These are phyloP conservation scores for Asarcornis scutulata DNA, from an alignment of 2,113 vertebrate genomes.

Conservation along the genomic window DNA sequence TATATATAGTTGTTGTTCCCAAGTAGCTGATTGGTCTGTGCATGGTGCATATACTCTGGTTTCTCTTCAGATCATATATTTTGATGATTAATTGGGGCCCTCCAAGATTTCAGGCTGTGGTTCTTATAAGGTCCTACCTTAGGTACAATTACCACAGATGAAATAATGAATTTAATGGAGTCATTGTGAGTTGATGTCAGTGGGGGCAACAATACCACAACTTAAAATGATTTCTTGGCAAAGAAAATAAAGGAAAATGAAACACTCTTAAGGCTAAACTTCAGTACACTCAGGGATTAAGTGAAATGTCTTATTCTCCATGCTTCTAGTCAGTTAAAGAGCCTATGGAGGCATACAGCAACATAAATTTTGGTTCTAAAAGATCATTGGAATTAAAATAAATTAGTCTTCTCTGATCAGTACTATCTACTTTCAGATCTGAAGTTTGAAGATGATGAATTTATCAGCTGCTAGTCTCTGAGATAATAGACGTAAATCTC, in stretches of 20 bases:
- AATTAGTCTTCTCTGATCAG: background rate
- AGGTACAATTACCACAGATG: background rate
- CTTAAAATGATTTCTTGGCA: background rate
- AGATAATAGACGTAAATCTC: background rate
- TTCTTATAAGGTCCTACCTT: background rate
- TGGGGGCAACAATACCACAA: background rate
- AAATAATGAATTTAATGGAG: background rate
- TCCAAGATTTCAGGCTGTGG: background rate
- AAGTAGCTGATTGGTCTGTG: background rate
- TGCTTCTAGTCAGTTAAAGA: background rate
- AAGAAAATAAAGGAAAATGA: background rate
- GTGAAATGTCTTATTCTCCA: background rate
- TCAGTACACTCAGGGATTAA: background rate
- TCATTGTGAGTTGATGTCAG: background rate
- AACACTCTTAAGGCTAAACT: background rate
- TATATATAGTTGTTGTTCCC: background rate
- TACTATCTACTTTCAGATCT: background rate
- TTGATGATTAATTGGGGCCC: background rate
- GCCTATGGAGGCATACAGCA: rapidly evolving
- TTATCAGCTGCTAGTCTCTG: background rate
- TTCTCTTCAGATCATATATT: no score
- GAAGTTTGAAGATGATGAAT: background rate
- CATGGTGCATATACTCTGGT: no score
- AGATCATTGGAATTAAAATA: background rate
- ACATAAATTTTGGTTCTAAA: background rate